Evolutionary conservation across 2,888 invertebrate genomes (phyloP), one percentile per base, ranked within the genome.

Genomic region (Flabesymbios commensalis): DNA sequence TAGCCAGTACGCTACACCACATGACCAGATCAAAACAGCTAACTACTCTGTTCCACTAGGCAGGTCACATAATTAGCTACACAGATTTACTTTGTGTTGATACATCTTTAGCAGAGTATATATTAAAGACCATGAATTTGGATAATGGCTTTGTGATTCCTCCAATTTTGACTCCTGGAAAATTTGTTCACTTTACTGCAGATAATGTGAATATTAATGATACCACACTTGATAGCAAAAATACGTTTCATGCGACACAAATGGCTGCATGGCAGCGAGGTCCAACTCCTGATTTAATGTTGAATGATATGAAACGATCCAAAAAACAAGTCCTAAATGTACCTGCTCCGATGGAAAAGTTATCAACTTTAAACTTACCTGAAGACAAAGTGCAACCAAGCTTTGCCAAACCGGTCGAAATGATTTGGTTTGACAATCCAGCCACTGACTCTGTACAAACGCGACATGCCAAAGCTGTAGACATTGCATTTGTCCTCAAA

Each of bases 1-100:
- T 58, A 19, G 58, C 19, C 19, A 53, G 41, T 28, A 53, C 52
- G 19, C 58, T 58, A 22, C 58, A 58, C 52, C 58, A 58, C n/a
- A 41, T 31, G 17, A 52, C 58, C 5, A 22, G 52, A 4, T 58
- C 51, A 3, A 58, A 58, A 19, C n/a, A 54, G 28, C 45, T 58
- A 7, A 52, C 53, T 17, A 31, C 52, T 4, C 4, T 58, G 33
- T 58, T 58, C 24, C 58, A 33, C 52, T 14, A 53, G 19, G 58
- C 52, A 14, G 58, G 58, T 36, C 58, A 58, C 24, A 29, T 39
- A 5, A 58, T 58, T 7, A 53, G 58, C 28, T 58, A 58, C 41
- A 19, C 29, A 3, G 52, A 53, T 5, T 22, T 58, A n/a, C 7
- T 58, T 5, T 53, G 24, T 22, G 26, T 58, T 53, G 52, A 58